phyloP scores from a whole-genome alignment of 2,888 invertebrate genomes.

The Caenorhabditis japonica region DNA sequence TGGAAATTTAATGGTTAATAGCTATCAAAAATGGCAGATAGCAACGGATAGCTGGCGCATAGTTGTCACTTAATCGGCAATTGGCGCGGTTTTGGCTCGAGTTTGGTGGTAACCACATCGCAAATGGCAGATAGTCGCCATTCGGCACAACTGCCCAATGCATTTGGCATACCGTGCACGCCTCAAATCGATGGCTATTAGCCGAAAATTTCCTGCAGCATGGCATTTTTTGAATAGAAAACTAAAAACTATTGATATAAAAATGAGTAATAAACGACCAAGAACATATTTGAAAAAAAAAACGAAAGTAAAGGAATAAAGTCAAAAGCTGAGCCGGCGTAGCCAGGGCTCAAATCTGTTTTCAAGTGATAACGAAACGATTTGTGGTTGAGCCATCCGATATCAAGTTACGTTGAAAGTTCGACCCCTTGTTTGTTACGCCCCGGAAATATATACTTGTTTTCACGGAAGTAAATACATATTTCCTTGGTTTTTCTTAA shows the following conservation, averaged over 20 bases:
- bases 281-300: not conserved
- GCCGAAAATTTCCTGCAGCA: too few relatives aligned
- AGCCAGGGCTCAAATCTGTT: constrained; percentile 19
- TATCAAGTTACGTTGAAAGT: constrained; percentile 44
- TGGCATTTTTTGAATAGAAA: too few relatives aligned
- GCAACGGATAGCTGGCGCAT: too few relatives aligned
- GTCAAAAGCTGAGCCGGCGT: constrained; percentile 1
- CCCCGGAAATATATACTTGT: not conserved
- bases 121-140: too few relatives aligned
- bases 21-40: too few relatives aligned
- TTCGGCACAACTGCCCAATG: too few relatives aligned
- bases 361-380: constrained; percentile 40
- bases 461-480: constrained; percentile 22
- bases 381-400: constrained; percentile 22
- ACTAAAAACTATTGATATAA: not conserved
- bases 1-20: too few relatives aligned
- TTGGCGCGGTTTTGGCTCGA: too few relatives aligned
- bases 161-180: too few relatives aligned
- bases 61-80: too few relatives aligned
- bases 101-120: too few relatives aligned
- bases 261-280: not conserved
- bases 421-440: constrained; percentile 39
- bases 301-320: constrained; percentile 1
- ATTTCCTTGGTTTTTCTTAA: constrained; percentile 11
- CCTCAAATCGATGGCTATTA: too few relatives aligned